Evolutionary conservation across 1,140 invertebrate species (phyloP), one percentile per base, ranked within the genome.

Genomic region (Brachionus paranguensis): DNA sequence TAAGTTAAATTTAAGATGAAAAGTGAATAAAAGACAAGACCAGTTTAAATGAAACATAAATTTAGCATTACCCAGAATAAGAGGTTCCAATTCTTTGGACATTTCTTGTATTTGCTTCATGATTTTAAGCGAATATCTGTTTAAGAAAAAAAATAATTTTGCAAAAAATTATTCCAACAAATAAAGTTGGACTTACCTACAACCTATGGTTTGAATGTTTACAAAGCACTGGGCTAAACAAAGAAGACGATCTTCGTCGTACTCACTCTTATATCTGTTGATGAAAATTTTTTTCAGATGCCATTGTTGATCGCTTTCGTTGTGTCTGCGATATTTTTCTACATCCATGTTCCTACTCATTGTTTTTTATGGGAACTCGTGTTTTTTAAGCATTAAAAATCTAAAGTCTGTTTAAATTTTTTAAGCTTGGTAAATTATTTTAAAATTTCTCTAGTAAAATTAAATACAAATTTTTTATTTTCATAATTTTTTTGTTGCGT

Each of bases 241-340:
- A 33, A 83, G 29, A 29, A 83, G 53, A 41, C 81, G 81, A 68
- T 83, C 68, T 70, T 83, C 81, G 43, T 70, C 64, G 53, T 50
- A 83, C 29, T 72, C 12, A 41, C 70, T n/a, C 6, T 17, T 27
- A 27, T 17, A 60, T 37, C 45, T 17, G 47, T 55, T 47, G 47
- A 83, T 68, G 37, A 83, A 83, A 17, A 37, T 11, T 27, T 72
- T 68, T 70, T 45, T 68, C 24, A 83, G 37, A 33, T 68, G 20
- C 81, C 81, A 83, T 70, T 83, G 29, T 17, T 29, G 37, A 70
- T 83, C 33, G 24, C 20, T 83, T 83, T 83, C 81, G 41, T 81
- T 81, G 17, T 24, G 78, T 50, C 27, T 47, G 20, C 72, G 72
- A 76, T 76, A 76, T 27, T 76, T 76, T 29, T 50, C 17, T 50